Base-by-base conservation (phyloP, 2,888 invertebrate species). In the Euplagia quadripunctaria region DNA sequence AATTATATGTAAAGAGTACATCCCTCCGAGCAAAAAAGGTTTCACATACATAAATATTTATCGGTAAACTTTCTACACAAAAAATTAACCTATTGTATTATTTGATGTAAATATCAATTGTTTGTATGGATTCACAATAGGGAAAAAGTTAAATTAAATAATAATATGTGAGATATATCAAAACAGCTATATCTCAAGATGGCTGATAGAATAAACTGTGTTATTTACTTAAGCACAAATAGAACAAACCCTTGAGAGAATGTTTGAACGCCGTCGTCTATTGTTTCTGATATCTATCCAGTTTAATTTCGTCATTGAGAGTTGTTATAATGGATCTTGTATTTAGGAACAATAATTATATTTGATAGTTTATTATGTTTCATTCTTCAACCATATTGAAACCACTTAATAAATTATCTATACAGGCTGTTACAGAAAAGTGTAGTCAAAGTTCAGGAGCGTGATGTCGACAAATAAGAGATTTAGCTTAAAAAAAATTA, bases 291-390 rank as follows among this genome's bases (percentile, higher is more conserved):
- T 31, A 61, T 69, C 61, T 69, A 16, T 31, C 31, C 20, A 17
- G 20, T 68, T 68, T 68, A 68, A 61, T 61, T 46, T 68, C 42
- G 43, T 68, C 46, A 69, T 61, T 61, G 31, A 46, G 61, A 69
- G 42, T 68, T 58, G 42, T 31, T 61, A 61, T 61, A 46, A 61
- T 31, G 46, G 20, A 61, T 69, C 43, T 61, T 61, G 49, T 61
- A 17, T 58, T 61, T n/a, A 4, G 1, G 14, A 31, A 68, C 31
- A 68, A 58, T 61, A 61, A 41, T 43, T 43, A 68, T n/a, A 69
- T 69, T 69, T 49, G 61, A 61, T 69, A 31, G 46, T 14, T 49
- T 31, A 68, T 4, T 41, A 41, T 4, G 41, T 16, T 6, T 41
- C 31, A n/a, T 52, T 52, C 20, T 55, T 17, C 55, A 58, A 58